A percentile compares a stretch with the other conserved stretches of the same genome.
Conservation (phyloP, 2,888 invertebrate species). For the Bombylius major region DNA sequence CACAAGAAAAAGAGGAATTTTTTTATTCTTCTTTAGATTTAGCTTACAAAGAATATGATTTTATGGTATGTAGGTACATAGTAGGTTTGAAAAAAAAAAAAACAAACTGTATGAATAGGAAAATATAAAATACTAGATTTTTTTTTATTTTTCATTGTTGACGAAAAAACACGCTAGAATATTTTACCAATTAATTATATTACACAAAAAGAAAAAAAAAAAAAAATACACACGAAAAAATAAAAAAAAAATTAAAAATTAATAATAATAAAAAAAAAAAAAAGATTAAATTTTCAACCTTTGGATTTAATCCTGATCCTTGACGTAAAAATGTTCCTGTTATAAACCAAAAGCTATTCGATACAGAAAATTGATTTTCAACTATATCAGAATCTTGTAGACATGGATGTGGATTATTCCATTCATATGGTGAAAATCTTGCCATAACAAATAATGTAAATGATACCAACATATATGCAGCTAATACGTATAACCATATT, state of each 20-base stretch:
- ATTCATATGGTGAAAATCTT: slow-evolving; percentile 68
- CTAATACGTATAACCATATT: slow-evolving; percentile 74
- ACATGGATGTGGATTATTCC: slow-evolving; percentile 61
- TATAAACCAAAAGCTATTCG: slow-evolving; percentile 86
- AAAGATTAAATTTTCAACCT: slow-evolving; percentile 39
- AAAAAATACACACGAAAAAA: no score
- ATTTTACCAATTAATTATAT: not conserved
- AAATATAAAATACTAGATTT: not conserved
- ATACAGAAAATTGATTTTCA: slow-evolving; percentile 82
- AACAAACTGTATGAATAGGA: no score
- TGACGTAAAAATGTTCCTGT: slow-evolving; percentile 80
- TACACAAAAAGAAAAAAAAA: no score
- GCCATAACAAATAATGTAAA: slow-evolving; percentile 68
- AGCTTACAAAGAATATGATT: no score
- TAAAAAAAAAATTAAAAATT: not conserved
- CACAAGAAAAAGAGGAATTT: no score
- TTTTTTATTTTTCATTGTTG: not conserved
- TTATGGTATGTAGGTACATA: no score
- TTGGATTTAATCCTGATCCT: slow-evolving; percentile 73
- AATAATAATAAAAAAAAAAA: not conserved
- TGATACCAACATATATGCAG: slow-evolving; percentile 67
- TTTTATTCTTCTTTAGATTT: no score
- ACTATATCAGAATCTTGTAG: slow-evolving; percentile 41
- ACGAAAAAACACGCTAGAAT: not conserved
- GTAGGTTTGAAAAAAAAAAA: no score